Base-by-base conservation (phyloP, 2,888 invertebrate genomes). In the Laothoe populi region DNA sequence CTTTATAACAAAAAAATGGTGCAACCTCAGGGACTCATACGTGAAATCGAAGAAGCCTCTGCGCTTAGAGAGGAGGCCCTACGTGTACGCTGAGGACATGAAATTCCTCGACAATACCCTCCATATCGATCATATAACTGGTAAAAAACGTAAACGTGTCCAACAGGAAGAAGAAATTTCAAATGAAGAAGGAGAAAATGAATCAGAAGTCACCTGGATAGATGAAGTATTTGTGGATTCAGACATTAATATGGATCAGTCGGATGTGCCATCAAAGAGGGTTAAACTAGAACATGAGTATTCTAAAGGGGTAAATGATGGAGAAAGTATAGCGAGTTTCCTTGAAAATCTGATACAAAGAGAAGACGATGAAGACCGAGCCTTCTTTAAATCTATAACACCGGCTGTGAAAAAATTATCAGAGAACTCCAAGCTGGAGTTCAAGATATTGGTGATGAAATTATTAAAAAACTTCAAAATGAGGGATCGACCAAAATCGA, bases 321-420 rank as follows among this genome's bases (percentile, higher is more conserved):
- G 48, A 0, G 78, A 53, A 10, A 53, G 78, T 44, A 70, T 87
- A 10, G 73, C 84, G 0, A 63, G 78, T 0, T 70, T 87, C 4
- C 75, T 88, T 16, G 78, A 82, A 8, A 83, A 74, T 61, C 65
- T 89, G 35, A 77, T 88, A 44, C 78, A 82, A n/a, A 83, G 75
- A 38, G 89, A 90, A 60, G 85, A 87, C 4, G 89, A 90, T 26
- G 88, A 88, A 57, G 88, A 89, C 45, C 79, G 84, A 48, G 81
- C 88, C 0, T 90, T 89, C 71, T 90, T 90, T 60, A 85, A 79
- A 38, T 88, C 88, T 0, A 82, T 90, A 46, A 79, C 80, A 0
- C 87, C 88, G 0, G 64, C 79, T 0, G 88, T 90, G 1, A 88
- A 88, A 66, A 70, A 69, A 1, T 67, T 90, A 19, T 77, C 83